A percentile compares a stretch with the other conserved stretches of the same genome.
Evolutionary conservation across 2,888 invertebrate genomes (phyloP).

Genomic region (Chymomyza caudatula): DNA sequence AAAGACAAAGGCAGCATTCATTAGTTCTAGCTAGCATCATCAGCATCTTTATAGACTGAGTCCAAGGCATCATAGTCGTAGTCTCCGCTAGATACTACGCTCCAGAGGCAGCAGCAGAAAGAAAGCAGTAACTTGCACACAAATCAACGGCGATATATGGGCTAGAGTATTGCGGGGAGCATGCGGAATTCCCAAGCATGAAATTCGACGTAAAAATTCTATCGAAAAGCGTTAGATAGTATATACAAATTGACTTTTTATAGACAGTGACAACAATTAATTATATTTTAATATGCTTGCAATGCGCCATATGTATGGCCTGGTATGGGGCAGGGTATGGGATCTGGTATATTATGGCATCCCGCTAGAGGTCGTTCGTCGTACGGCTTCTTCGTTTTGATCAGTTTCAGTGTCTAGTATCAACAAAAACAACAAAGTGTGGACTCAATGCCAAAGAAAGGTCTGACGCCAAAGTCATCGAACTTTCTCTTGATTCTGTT

Average conservation of each 20-base stretch:
- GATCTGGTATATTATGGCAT: background rate
- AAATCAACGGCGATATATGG: slow-evolving; percentile 45
- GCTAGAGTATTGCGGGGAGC: slow-evolving; percentile 4
- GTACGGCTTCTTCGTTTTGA: slow-evolving; percentile 56
- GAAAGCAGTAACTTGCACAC: slow-evolving; percentile 56
- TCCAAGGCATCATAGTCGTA: slow-evolving; percentile 22
- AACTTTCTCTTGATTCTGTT: slow-evolving; percentile 57
- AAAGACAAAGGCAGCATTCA: slow-evolving; percentile 62
- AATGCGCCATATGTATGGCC: slow-evolving; percentile 9
- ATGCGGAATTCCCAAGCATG: slow-evolving; percentile 16
- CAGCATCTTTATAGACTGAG: slow-evolving; percentile 19
- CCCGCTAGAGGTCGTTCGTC: background rate
- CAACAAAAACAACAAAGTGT: slow-evolving; percentile 51
- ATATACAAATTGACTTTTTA: slow-evolving; percentile 56
- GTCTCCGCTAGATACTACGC: slow-evolving; percentile 56
- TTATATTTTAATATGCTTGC: slow-evolving; percentile 66
- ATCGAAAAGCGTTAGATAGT: background rate
- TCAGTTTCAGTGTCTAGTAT: slow-evolving; percentile 39
- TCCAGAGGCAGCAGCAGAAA: slow-evolving; percentile 25
- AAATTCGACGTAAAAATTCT: slow-evolving; percentile 47
- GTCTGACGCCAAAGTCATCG: slow-evolving; percentile 59
- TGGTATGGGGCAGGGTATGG: background rate
- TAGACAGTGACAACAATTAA: slow-evolving; percentile 70
- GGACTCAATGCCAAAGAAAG: slow-evolving; percentile 44
- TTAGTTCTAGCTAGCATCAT: slow-evolving; percentile 52